Percentiles rank a stretch among this genome's conserved stretches.
Conservation (phyloP, 2,888 invertebrate species). For the Pandemis cinnamomeana region DNA sequence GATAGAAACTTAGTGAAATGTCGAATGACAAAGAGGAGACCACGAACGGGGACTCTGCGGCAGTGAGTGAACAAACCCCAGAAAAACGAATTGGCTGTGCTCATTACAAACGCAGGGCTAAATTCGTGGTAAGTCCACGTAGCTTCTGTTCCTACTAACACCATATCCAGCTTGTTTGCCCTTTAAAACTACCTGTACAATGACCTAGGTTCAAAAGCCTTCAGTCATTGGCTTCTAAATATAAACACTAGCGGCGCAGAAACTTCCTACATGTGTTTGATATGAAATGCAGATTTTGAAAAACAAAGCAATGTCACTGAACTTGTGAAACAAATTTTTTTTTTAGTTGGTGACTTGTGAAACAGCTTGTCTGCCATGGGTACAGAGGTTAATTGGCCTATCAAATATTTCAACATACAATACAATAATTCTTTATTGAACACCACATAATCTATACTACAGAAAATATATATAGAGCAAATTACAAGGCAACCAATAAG, state of each 20-base stretch:
- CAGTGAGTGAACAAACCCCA: conserved; percentile 55
- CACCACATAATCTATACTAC: no score
- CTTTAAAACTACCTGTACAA: background rate
- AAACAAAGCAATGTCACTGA: conserved; percentile 72
- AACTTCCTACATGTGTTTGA: conserved; percentile 49
- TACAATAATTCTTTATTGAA: no score
- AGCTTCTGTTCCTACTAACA: no score
- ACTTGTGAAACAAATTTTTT: conserved; percentile 47
- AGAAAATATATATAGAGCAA: no score
- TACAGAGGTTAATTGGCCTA: conserved; percentile 27
- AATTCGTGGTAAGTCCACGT: conserved; percentile 90
- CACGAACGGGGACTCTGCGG: conserved; percentile 55
- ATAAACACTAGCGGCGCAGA: conserved; percentile 62
- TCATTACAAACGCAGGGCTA: conserved; percentile 93
- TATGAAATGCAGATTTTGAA: conserved; percentile 55
- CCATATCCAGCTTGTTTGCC: background rate
- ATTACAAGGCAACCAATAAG: no score
- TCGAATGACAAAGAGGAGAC: conserved; percentile 62
- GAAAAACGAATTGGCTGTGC: conserved; percentile 88
- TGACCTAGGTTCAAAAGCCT: conserved; percentile 51
- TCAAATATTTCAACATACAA: conserved; percentile 7
- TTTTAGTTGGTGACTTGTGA: background rate
- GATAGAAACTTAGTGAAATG: conserved; percentile 55
- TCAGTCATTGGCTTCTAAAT: conserved; percentile 58
- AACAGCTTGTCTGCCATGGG: conserved; percentile 6